Evolutionary conservation across 2,113 vertebrate genomes (phyloP), one percentile per base, ranked within the genome.

Genomic region (Melierax canorus): DNA sequence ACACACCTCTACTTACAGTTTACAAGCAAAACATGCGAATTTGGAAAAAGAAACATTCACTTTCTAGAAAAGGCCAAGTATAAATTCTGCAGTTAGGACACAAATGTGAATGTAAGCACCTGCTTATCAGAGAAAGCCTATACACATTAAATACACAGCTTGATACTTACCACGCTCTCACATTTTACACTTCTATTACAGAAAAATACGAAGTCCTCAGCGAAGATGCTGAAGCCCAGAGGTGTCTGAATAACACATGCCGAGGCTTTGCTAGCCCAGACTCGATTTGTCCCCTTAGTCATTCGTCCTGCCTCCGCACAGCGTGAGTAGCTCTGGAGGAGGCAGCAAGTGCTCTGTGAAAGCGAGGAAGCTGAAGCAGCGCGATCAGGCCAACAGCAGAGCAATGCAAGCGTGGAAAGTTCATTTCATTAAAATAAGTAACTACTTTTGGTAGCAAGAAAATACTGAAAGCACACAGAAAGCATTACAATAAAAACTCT

Each of bases 371-470:
- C 22, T 1, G 0, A 4, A 29, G 87, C 60, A 34, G 56, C 0
- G 0, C 2, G 0, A 17, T 2, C 8, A 15, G 27, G 63, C 59
- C 69, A 3, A 15, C 41, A 26, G 36, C 43, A 30, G 11, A 18
- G 69, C 53, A 32, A 43, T 0, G 3, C 12, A 12, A 22, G 11
- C 7, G 0, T 6, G 11, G n/a, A 12, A 78, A 60, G 34, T 0
- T 39, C 0, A 29, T 26, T 15, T 27, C 5, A 0, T 11, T 39
- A 6, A 20, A 68, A 16, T 4, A 39, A 80, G 8, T n/a, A 60
- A 76, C 45, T 14, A 67, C 50, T 50, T 58, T 5, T 22, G 60
- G 60, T 36, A 64, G 41, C 36, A 56, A 67, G 18, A 43, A 77
- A 90, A 86, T 6, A 63, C 18, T 15, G 27, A 67, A 55, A 86